Base-by-base conservation (phyloP, 1,140 invertebrate species). In the Aphelinus atriplicis region DNA sequence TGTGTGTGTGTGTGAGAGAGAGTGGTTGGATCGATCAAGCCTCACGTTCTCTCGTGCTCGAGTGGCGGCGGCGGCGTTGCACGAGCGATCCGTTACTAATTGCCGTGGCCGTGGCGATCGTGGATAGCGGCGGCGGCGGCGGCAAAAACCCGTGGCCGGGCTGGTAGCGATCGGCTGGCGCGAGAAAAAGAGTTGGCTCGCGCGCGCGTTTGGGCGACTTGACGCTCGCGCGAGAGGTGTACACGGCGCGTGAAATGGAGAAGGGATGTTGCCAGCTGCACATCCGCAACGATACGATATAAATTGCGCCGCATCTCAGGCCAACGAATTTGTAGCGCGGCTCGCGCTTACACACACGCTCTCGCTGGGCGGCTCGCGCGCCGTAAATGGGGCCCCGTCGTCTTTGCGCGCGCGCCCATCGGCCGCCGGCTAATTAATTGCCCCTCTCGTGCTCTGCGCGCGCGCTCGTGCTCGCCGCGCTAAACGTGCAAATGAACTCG, bases 341-440 rank as follows among this genome's bases (percentile, higher is more conserved):
- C 80, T 71, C 79, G 78, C 80, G 80, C 77, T 84, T 85, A 87
- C 84, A 86, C 82, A 84, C 26, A 26, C 26, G 26, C 26, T 26
- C 26, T 26, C 26, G 79, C 80, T 81, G 71, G 78, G 80, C 78
- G 80, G 73, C 67, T 79, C 69, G 73, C 67, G 78, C 69, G 75
- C 84, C 84, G 80, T 87, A 87, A 86, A 86, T 85, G 85, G 84
- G 26, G 26, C 26, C 77, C 80, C 82, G 84, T 86, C 84, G 84
- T 79, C 79, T 76, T 65, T 48, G 47, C 47, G 48, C n/a, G 1
- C 43, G 43, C 42, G 7, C 4, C 42, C 43, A 61, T 71, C 74
- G 71, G 64, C 67, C 47, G 47, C 63, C 78, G 71, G 72, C 78
- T 82, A 84, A 86, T 85, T 85, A 85, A 86, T 85, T 80, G 80